Evolutionary conservation across 2,797 vertebrate genomes (phyloP).

Genomic region (Lateolabrax maculatus): DNA sequence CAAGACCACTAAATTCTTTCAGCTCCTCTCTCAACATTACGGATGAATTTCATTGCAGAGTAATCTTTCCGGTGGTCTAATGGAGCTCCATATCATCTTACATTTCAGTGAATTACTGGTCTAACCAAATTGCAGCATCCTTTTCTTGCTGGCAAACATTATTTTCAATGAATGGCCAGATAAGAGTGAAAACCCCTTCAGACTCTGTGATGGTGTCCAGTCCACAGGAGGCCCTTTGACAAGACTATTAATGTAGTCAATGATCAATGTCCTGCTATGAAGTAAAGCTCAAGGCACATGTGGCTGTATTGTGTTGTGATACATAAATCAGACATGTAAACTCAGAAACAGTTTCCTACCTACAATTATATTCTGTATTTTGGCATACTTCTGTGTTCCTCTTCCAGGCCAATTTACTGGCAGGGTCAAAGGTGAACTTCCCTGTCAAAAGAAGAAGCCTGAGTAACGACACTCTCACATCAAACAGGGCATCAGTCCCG

Average conservation of each 20-base stretch:
- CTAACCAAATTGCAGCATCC: slow-evolving; percentile 20
- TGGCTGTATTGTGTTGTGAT: background rate
- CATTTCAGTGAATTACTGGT: slow-evolving; percentile 47
- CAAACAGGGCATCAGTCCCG: slow-evolving; percentile 6
- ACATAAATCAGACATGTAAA: background rate
- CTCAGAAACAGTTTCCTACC: slow-evolving; percentile 1
- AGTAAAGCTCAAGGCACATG: background rate
- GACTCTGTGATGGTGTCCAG: slow-evolving; percentile 21
- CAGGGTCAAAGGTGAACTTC: slow-evolving; percentile 61
- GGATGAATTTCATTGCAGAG: slow-evolving; percentile 11
- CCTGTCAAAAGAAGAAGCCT: slow-evolving; percentile 68
- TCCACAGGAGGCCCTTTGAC: slow-evolving; percentile 29
- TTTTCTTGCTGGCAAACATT: slow-evolving; percentile 10
- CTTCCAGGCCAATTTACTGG: slow-evolving; percentile 35
- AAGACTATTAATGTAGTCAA: slow-evolving; percentile 28
- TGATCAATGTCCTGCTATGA: slow-evolving; percentile 22
- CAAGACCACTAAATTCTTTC: slow-evolving; percentile 28
- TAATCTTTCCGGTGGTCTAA: slow-evolving; percentile 12
- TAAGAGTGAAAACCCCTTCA: slow-evolving; percentile 24
- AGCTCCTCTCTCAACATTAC: slow-evolving; percentile 24
- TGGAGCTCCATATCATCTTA: slow-evolving; percentile 29
- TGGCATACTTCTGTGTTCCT: slow-evolving; percentile 49
- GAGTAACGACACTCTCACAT: background rate
- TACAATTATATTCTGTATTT: background rate
- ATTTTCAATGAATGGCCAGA: slow-evolving; percentile 28